Evolutionary conservation across 1,140 invertebrate genomes (phyloP).

Genomic region (Trypoxylus dichotomus): DNA sequence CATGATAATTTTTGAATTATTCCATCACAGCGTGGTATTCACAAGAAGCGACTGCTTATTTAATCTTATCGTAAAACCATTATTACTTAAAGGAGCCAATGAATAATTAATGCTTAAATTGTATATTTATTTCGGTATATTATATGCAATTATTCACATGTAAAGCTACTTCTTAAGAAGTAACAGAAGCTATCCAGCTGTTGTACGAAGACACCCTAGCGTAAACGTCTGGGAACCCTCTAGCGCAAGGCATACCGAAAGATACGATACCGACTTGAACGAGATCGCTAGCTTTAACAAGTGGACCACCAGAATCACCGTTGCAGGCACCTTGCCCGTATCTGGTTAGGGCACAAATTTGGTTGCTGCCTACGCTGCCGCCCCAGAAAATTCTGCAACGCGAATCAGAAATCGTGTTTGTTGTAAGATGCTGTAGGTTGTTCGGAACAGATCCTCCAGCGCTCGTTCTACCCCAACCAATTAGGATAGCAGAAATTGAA

Average conservation of each 20-base stretch:
- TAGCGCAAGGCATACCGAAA: constrained; percentile 55
- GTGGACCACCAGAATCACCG: constrained; percentile 64
- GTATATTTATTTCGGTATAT: too few species aligned
- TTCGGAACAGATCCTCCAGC: constrained; percentile 44
- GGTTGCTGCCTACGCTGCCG: neutral
- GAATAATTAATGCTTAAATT: too few species aligned
- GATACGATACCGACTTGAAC: constrained; percentile 22
- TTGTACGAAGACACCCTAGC: constrained; percentile 58
- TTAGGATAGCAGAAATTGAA: neutral
- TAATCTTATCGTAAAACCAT: too few species aligned
- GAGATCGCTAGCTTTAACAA: constrained; percentile 42
- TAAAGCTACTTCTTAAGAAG: too few species aligned
- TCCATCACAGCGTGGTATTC: too few species aligned
- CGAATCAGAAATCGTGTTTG: constrained; percentile 50
- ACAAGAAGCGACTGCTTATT: too few species aligned
- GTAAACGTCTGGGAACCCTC: constrained; percentile 66
- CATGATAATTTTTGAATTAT: too few species aligned
- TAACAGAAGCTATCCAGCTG: constrained; percentile 54
- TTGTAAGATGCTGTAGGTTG: constrained; percentile 53
- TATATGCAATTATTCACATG: too few species aligned
- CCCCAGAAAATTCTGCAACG: constrained; percentile 44
- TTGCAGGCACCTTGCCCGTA: constrained; percentile 60
- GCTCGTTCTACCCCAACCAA: constrained; percentile 52
- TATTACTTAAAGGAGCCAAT: too few species aligned
- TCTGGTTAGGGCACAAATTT: constrained; percentile 64